phyloP scores from a whole-genome alignment of 2,888 invertebrate genomes.

The Chymomyza fuscimana region DNA sequence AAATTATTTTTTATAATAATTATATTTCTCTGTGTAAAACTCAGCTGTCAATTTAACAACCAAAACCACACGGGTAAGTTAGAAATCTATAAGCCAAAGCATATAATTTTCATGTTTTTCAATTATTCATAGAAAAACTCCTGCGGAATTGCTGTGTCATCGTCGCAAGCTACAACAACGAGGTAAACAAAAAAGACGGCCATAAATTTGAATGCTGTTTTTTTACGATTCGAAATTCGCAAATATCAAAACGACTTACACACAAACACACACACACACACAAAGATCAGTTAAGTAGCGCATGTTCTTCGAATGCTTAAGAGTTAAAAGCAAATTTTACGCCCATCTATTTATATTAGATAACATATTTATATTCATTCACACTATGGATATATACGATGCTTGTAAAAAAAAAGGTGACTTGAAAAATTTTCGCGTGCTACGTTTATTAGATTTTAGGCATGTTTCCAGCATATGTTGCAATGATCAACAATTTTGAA shows the following conservation, averaged over 20 bases:
- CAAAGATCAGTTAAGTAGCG: slow-evolving; percentile 14
- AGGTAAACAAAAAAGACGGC: neutral
- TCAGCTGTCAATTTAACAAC: neutral
- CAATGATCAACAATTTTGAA: too few species aligned
- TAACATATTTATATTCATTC: neutral
- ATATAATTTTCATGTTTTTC: neutral
- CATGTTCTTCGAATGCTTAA: slow-evolving; percentile 63
- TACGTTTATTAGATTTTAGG: too few species aligned
- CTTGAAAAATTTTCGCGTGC: too few species aligned
- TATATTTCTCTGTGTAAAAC: neutral
- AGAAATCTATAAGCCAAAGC: neutral
- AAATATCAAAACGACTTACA: slow-evolving; percentile 14
- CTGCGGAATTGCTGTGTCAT: neutral
- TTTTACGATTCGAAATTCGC: neutral
- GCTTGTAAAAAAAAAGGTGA: too few species aligned
- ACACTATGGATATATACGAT: neutral
- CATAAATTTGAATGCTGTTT: neutral
- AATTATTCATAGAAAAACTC: neutral
- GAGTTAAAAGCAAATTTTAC: slow-evolving; percentile 28
- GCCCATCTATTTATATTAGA: slow-evolving; percentile 21
- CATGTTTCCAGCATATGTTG: too few species aligned
- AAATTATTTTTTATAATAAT: neutral
- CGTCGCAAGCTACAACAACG: neutral
- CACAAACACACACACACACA: slow-evolving; percentile 12
- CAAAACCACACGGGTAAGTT: neutral